These are phyloP conservation scores for Arbacia lixula DNA, from an alignment of 53 echinoderm and acorn worm genomes.

Conservation along the genomic window DNA sequence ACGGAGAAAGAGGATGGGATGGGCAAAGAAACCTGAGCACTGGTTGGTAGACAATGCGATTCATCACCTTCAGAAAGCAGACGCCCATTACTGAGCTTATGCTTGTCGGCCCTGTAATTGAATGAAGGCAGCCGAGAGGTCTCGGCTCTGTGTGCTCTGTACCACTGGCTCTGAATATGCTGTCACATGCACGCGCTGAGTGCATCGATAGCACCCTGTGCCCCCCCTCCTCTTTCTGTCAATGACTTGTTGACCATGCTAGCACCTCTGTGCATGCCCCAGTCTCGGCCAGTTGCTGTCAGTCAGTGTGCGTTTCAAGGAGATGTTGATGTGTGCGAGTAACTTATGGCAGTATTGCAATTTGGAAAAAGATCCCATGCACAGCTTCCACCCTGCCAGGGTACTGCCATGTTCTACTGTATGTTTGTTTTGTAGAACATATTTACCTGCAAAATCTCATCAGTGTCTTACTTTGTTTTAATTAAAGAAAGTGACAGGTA, in stretches of 20 bases:
- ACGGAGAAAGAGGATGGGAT: background rate
- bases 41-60: constrained; percentile 52
- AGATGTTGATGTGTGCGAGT: constrained; percentile 43
- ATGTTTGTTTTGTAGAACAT: too few relatives aligned
- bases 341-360: constrained; percentile 28
- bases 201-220: constrained; percentile 14
- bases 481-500: too few relatives aligned
- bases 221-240: constrained; percentile 32
- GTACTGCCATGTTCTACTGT: too few relatives aligned
- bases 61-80: constrained; percentile 45
- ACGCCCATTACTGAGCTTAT: constrained; percentile 53
- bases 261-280: constrained; percentile 21
- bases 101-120: constrained; percentile 50
- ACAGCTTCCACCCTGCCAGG: background rate
- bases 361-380: background rate
- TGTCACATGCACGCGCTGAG: background rate
- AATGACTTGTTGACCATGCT: constrained; percentile 47
- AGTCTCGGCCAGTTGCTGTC: background rate
- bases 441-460: too few relatives aligned
- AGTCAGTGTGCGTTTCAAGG: constrained; percentile 15
- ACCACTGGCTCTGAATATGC: background rate
- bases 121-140: constrained; percentile 32
- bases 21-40: constrained; percentile 11
- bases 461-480: too few relatives aligned
- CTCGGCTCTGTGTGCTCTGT: background rate